Percentiles rank a stretch among this genome's conserved stretches.
Conservation (phyloP, 2,888 invertebrate species). For the Latheticus oryzae region DNA sequence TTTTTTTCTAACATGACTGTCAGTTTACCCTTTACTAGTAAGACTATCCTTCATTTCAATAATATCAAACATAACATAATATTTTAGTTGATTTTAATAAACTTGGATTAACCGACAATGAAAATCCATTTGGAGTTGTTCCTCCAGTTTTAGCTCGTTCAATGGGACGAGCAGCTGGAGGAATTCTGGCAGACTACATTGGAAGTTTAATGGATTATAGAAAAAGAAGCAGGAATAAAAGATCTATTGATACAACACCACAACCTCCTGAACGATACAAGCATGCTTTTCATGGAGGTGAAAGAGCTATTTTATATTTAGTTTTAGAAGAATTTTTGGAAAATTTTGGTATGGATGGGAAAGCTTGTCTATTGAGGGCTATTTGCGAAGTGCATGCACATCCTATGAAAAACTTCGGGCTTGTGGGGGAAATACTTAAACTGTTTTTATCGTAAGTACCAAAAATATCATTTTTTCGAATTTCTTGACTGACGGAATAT, state of each 20-base stretch:
- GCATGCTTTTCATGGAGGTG: conserved; percentile 81
- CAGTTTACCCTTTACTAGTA: conserved; percentile 87
- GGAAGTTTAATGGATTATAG: conserved; percentile 76
- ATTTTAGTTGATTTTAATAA: conserved; percentile 85
- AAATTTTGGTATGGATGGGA: conserved; percentile 85
- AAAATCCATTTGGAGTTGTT: conserved; percentile 85
- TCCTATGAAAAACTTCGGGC: conserved; percentile 80
- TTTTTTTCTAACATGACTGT: conserved; percentile 87
- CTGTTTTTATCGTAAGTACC: conserved; percentile 81
- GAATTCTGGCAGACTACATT: conserved; percentile 78
- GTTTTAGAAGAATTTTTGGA: conserved; percentile 83
- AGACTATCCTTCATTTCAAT: conserved; percentile 65
- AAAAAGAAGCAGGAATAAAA: conserved; percentile 67
- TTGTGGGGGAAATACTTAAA: conserved; percentile 85
- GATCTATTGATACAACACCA: conserved; percentile 49
- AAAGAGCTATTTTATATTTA: conserved; percentile 82
- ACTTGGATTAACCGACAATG: conserved; percentile 87
- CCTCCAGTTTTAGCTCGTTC: conserved; percentile 82
- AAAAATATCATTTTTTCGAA: background rate
- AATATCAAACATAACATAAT: too few species aligned
- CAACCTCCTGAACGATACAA: conserved; percentile 37
- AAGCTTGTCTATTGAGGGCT: conserved; percentile 82
- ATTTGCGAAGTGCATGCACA: conserved; percentile 90
- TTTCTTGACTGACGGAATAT: background rate
- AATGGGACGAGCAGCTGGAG: conserved; percentile 79